Evolutionary conservation across 2,888 invertebrate species (phyloP), one percentile per base, ranked within the genome.

Genomic region (Orthosia gothica): DNA sequence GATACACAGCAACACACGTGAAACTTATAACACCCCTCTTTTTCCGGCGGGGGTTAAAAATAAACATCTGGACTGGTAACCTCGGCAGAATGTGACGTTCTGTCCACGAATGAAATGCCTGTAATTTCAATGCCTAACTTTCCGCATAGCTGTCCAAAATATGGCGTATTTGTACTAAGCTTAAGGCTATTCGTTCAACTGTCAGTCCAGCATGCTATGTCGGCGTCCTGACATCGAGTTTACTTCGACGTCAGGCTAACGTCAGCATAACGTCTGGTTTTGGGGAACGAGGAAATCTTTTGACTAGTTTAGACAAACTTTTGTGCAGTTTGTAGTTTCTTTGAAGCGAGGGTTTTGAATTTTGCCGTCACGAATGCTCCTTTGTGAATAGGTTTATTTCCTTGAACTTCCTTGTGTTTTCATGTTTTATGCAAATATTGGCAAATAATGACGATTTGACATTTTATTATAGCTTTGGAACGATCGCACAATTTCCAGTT

Each of bases 341-440:
- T 71, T 68, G 47, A 66, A 64, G 15, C 59, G 13, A 61, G 11
- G 9, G 16, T 57, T 77, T 54, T 69, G 32, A 32, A 54, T 4
- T 26, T 5, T 2, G 15, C 13, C n/a, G 61, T 68, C 83, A 79
- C 79, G 79, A 69, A 77, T 54, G 7, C 52, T 13, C 12, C 4
- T 4, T n/a, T 26, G 52, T 16, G 40, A 50, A 40, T 20, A 9
- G 20, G 32, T 18, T 45, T 45, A 7, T 26, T 72, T 49, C 23
- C 47, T 79, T 62, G 16, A 71, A 79, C 45, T 45, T 62, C 20
- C 32, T 26, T 23, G 13, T 23, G 11, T 18, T 79, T 54, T 18
- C 11, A 74, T 55, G 23, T 49, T 67, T 40, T 50, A 76, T 76
- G 55, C 26, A 49, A 74, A 65, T 76, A 16, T 11, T 26, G 54